Percentiles rank a stretch among this genome's conserved stretches.
These are phyloP conservation scores for Capricornis sumatraensis DNA, from an alignment of 2,113 vertebrate species.

Conservation along the genomic window DNA sequence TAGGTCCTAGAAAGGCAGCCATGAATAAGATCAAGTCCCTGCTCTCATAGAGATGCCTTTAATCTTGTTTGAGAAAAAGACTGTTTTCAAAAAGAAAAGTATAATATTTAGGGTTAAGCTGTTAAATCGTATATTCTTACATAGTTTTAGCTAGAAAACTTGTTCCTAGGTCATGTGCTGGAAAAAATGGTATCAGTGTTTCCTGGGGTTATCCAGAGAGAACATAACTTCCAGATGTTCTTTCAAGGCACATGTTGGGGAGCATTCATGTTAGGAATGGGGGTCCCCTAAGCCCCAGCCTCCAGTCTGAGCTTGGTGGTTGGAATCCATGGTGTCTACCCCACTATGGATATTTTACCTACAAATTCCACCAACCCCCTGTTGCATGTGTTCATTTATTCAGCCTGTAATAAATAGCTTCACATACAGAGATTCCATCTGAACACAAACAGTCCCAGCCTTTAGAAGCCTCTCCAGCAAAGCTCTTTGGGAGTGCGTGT, in stretches of 20 bases:
- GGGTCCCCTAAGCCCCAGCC: background rate
- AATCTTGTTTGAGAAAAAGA: background rate
- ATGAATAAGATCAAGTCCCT: background rate
- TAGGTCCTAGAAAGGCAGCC: background rate
- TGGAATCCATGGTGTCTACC: background rate
- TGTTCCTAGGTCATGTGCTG: background rate
- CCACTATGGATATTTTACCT: background rate
- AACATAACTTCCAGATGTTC: slow-evolving; percentile 38
- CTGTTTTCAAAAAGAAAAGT: background rate
- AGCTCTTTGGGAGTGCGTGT: background rate
- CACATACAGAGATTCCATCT: slow-evolving; percentile 30
- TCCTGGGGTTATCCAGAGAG: background rate
- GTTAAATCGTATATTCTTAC: background rate
- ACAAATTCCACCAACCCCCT: background rate
- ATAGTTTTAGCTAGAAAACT: background rate
- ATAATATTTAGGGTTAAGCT: background rate
- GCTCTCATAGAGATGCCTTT: background rate
- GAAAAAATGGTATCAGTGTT: background rate
- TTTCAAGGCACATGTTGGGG: background rate
- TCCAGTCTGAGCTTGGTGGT: background rate
- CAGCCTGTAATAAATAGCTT: slow-evolving; percentile 45
- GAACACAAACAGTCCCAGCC: slow-evolving; percentile 24
- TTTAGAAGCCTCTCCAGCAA: slow-evolving; percentile 51
- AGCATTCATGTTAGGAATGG: background rate
- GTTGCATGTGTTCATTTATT: slow-evolving; percentile 47